phyloP scores from a whole-genome alignment of 2,888 invertebrate genomes.

The Watsonalla binaria region DNA sequence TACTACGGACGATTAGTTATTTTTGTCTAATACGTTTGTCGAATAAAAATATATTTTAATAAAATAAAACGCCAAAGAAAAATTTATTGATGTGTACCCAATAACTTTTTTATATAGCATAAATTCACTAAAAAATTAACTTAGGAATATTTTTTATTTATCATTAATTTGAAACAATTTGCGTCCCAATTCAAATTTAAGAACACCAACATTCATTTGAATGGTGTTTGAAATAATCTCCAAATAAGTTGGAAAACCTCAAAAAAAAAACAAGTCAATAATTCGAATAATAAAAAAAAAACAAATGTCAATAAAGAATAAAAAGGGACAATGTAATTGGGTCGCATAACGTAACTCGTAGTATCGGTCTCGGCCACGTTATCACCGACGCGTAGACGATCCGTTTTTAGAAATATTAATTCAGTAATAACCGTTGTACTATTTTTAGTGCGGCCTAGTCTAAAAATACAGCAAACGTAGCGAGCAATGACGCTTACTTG shows the following conservation, averaged over 20 bases:
- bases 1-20: too few species aligned
- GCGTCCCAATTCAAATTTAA: too few species aligned
- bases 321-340: conserved; percentile 54
- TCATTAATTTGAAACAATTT: too few species aligned
- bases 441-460: conserved; percentile 76
- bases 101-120: too few species aligned
- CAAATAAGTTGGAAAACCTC: conserved; percentile 5
- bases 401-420: conserved; percentile 79
- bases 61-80: too few species aligned
- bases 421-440: conserved; percentile 75
- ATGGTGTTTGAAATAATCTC: background rate
- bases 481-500: conserved; percentile 69
- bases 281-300: conserved; percentile 24
- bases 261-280: conserved; percentile 8
- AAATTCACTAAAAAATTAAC: too few species aligned
- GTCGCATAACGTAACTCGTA: conserved; percentile 51
- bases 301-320: conserved; percentile 34
- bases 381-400: conserved; percentile 69
- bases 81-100: too few species aligned
- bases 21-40: too few species aligned
- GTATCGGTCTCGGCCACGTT: conserved; percentile 67
- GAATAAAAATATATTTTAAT: too few species aligned
- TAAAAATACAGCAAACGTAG: conserved; percentile 67
- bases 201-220: too few species aligned
- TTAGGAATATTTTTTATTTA: too few species aligned